Conservation (phyloP, 1,140 invertebrate genomes). For the Drosophila azteca region DNA sequence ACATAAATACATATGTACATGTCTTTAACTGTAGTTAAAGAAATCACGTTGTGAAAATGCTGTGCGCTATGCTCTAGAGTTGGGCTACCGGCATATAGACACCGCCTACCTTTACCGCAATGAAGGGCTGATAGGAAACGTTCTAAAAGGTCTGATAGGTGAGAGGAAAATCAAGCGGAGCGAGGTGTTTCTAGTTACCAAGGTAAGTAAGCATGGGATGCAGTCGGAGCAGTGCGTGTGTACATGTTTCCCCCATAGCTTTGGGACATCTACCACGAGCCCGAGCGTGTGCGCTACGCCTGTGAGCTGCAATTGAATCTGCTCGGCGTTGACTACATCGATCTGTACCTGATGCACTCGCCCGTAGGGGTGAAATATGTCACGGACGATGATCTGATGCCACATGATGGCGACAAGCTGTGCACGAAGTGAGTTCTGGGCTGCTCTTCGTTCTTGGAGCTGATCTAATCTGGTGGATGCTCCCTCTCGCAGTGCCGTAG, state of each 20-base stretch:
- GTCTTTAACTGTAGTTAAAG: conserved; percentile 32
- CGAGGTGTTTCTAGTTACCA: conserved; percentile 88
- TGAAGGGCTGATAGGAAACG: conserved; percentile 89
- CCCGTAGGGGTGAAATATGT: conserved; percentile 84
- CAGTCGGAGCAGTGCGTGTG: neutral
- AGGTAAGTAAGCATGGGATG: conserved; percentile 83
- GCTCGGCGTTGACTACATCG: conserved; percentile 89
- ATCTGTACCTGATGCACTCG: conserved; percentile 92
- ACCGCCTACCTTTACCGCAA: conserved; percentile 89
- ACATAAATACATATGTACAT: conserved; percentile 7
- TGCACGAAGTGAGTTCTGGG: conserved; percentile 48
- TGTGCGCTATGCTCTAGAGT: conserved; percentile 85
- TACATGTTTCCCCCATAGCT: conserved; percentile 23
- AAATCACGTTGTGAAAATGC: conserved; percentile 55
- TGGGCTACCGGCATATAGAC: conserved; percentile 90
- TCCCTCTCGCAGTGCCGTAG: conserved; percentile 83
- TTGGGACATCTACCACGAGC: conserved; percentile 64
- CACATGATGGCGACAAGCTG: conserved; percentile 32
- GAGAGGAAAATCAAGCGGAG: conserved; percentile 86
- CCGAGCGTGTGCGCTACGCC: conserved; percentile 54
- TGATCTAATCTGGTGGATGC: conserved; percentile 9
- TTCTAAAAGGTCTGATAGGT: conserved; percentile 86
- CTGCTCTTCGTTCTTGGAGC: neutral
- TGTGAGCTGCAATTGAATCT: conserved; percentile 85
- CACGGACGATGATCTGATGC: conserved; percentile 55